phyloP scores from a whole-genome alignment of 37 sponge, comb jelly and placozoan genomes.

The Cladorhizidae sp. region DNA sequence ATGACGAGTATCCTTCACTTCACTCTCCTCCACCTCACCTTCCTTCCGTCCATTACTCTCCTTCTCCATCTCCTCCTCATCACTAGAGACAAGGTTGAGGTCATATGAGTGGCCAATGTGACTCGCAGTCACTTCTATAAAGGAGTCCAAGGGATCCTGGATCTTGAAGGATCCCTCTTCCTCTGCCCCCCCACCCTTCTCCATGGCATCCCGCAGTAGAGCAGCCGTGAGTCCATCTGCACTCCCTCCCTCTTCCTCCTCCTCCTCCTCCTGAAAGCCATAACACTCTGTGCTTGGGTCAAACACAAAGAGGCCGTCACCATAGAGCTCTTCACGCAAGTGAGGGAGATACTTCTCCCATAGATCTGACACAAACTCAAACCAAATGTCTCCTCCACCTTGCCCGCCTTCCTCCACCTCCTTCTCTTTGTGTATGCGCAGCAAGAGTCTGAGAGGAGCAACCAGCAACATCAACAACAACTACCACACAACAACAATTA shows the following conservation, averaged over 20 bases:
- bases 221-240: slow-evolving; percentile 24
- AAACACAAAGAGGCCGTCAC: slow-evolving; percentile 53
- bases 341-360: slow-evolving; percentile 48
- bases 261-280: slow-evolving; percentile 21
- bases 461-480: too few relatives aligned
- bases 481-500: too few relatives aligned
- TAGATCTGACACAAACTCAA: slow-evolving; percentile 47
- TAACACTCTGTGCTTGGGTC: slow-evolving; percentile 31
- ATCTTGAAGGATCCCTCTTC: slow-evolving; percentile 6
- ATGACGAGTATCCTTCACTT: neutral
- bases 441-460: slow-evolving; percentile 1
- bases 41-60: neutral
- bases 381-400: slow-evolving; percentile 14
- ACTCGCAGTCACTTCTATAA: neutral
- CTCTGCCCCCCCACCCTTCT: too few relatives aligned
- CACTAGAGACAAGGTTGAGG: neutral
- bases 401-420: slow-evolving; percentile 11
- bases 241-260: neutral
- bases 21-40: neutral
- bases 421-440: slow-evolving; percentile 5
- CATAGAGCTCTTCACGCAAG: slow-evolving; percentile 18
- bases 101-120: slow-evolving; percentile 17
- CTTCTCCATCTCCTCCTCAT: slow-evolving; percentile 41
- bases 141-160: neutral
- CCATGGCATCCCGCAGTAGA: neutral